phyloP scores from a whole-genome alignment of 2,113 vertebrate species.

The Pseudopodoces humilis region DNA sequence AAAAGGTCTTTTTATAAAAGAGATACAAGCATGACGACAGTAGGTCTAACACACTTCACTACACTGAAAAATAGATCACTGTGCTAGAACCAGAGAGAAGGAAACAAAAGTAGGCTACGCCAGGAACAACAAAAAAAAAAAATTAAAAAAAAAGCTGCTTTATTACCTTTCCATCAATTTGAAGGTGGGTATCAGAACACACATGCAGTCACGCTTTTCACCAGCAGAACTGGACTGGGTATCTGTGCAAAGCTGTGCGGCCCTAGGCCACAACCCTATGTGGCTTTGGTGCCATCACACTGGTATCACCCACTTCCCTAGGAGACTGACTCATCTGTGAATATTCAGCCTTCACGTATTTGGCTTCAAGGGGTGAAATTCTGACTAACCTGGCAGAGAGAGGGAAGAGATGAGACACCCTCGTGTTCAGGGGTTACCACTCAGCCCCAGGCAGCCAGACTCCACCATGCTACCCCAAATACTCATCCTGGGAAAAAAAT shows the following conservation, averaged over 20 bases:
- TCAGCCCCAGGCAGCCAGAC: not conserved
- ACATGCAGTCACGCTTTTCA: not conserved
- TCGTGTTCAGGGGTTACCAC: not conserved
- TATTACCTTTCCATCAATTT: not conserved
- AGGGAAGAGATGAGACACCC: not conserved
- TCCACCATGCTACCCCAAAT: not conserved
- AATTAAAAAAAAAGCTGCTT: not conserved
- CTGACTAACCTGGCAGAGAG: not conserved
- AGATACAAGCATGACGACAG: not conserved
- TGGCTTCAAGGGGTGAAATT: not conserved
- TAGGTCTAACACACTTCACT: not conserved
- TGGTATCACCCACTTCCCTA: not conserved
- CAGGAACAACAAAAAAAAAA: not conserved
- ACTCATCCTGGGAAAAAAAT: not conserved
- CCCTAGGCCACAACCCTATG: accelerated
- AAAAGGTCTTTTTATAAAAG: not conserved
- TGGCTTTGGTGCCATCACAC: not conserved
- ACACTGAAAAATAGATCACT: not conserved
- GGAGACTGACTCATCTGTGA: not conserved
- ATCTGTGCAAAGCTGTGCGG: not conserved
- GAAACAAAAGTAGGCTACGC: not conserved
- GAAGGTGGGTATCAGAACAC: not conserved
- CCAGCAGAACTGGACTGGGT: not conserved
- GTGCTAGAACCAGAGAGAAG: not conserved
- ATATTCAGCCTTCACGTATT: not conserved